Percentiles rank a stretch among this genome's conserved stretches.
phyloP scores from a whole-genome alignment of 1,140 invertebrate species.

The Philopotamus ludificatus region DNA sequence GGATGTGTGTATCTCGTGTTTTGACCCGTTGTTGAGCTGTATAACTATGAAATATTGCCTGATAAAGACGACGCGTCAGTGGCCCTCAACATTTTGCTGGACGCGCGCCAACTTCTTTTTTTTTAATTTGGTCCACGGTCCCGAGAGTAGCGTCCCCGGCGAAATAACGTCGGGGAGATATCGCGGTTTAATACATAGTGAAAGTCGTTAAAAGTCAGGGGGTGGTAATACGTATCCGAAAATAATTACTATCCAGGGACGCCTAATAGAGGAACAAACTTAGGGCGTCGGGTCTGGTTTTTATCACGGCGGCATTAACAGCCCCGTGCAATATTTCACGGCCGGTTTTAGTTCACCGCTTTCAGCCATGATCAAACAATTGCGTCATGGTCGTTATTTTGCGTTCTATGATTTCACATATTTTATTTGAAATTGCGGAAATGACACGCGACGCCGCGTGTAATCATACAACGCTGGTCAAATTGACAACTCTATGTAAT shows the following conservation, averaged over 20 bases:
- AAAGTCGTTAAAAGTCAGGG: constrained; percentile 37
- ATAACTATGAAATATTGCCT: constrained; percentile 37
- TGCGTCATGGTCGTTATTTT: no score
- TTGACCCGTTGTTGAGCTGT: constrained; percentile 7
- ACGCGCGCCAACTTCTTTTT: neutral
- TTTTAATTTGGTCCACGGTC: constrained; percentile 5
- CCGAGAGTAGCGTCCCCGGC: neutral
- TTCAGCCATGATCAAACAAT: neutral
- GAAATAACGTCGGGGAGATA: no score
- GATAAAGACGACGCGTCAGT: constrained; percentile 30
- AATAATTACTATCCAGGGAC: constrained; percentile 32
- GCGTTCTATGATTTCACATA: no score
- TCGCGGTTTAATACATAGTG: neutral
- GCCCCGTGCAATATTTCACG: constrained; percentile 26
- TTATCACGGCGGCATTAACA: constrained; percentile 14
- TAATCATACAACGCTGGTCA: no score
- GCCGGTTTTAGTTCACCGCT: constrained; percentile 9
- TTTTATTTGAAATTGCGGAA: no score
- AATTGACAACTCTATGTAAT: no score
- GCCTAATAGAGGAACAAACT: neutral
- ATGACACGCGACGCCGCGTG: no score
- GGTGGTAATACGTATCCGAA: constrained; percentile 37
- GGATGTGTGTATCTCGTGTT: constrained; percentile 4
- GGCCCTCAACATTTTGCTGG: constrained; percentile 19
- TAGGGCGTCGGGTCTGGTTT: constrained; percentile 5